These are phyloP conservation scores for Acleris holmiana DNA, from an alignment of 2,888 invertebrate species.

Conservation along the genomic window DNA sequence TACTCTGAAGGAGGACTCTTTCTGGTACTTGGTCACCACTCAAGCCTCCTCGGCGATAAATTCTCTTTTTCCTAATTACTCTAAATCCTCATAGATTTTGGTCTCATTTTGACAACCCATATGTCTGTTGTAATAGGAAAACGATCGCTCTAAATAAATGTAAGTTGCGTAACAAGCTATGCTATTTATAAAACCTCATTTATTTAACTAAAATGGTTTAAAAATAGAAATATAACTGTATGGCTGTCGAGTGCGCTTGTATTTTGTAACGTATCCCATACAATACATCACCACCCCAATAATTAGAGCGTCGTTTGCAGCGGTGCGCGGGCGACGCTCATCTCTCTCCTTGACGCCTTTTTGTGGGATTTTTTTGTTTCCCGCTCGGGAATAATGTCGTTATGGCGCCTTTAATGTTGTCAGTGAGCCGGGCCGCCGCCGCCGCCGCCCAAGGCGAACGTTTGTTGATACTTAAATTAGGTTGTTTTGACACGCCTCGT, in stretches of 20 bases:
- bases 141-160: neutral
- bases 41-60: no score
- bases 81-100: no score
- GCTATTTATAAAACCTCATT: constrained; percentile 3
- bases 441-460: constrained; percentile 81
- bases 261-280: constrained; percentile 51
- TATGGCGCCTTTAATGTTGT: constrained; percentile 84
- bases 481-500: constrained; percentile 84
- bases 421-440: constrained; percentile 72
- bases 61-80: no score
- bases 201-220: constrained; percentile 20
- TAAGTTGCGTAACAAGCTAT: constrained; percentile 1
- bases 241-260: constrained; percentile 27
- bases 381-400: constrained; percentile 82
- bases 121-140: no score
- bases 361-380: constrained; percentile 77
- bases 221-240: constrained; percentile 26
- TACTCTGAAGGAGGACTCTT: no score
- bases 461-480: constrained; percentile 85
- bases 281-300: constrained; percentile 70
- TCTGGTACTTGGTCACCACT: no score
- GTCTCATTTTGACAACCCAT: no score
- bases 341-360: constrained; percentile 77
- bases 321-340: constrained; percentile 56
- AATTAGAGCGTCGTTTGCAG: constrained; percentile 67